Conservation (phyloP, 2,888 invertebrate species). For the Cantharis rufa region DNA sequence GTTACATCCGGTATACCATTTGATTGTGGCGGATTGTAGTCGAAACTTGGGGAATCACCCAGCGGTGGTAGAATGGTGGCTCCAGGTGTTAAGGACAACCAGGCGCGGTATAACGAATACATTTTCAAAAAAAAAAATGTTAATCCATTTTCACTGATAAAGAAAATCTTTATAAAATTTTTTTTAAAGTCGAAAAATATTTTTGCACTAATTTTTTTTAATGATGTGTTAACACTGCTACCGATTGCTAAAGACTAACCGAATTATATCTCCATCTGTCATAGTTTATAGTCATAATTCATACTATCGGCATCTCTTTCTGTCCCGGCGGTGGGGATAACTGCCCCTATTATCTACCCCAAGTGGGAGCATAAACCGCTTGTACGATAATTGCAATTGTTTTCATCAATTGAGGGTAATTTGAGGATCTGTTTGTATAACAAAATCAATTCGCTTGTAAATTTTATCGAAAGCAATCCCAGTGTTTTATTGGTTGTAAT, state of each 20-base stretch:
- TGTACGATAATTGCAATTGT: slow-evolving; percentile 27
- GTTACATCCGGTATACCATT: slow-evolving; percentile 61
- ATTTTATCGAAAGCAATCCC: slow-evolving; percentile 11
- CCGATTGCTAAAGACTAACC: slow-evolving; percentile 28
- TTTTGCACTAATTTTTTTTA: slow-evolving; percentile 2
- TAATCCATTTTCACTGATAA: background rate
- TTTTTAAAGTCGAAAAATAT: background rate
- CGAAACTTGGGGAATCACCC: slow-evolving; percentile 15
- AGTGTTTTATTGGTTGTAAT: background rate
- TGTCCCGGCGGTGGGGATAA: slow-evolving; percentile 25
- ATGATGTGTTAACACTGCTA: slow-evolving; percentile 11
- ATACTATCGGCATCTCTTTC: slow-evolving; percentile 26
- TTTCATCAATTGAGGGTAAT: slow-evolving; percentile 25
- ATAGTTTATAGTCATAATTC: slow-evolving; percentile 34
- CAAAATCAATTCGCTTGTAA: slow-evolving; percentile 14
- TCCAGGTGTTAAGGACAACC: slow-evolving; percentile 53
- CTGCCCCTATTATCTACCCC: slow-evolving; percentile 28
- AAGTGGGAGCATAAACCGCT: slow-evolving; percentile 29
- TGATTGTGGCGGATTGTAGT: slow-evolving; percentile 33
- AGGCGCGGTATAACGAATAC: slow-evolving; percentile 57
- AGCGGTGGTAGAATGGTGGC: slow-evolving; percentile 31
- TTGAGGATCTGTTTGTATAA: slow-evolving; percentile 18
- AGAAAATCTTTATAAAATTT: background rate
- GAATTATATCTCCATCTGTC: slow-evolving; percentile 32
- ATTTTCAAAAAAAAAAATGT: slow-evolving; percentile 35